Evolutionary conservation across 2,888 invertebrate species (phyloP), one percentile per base, ranked within the genome.

Genomic region (Andrena camellia): DNA sequence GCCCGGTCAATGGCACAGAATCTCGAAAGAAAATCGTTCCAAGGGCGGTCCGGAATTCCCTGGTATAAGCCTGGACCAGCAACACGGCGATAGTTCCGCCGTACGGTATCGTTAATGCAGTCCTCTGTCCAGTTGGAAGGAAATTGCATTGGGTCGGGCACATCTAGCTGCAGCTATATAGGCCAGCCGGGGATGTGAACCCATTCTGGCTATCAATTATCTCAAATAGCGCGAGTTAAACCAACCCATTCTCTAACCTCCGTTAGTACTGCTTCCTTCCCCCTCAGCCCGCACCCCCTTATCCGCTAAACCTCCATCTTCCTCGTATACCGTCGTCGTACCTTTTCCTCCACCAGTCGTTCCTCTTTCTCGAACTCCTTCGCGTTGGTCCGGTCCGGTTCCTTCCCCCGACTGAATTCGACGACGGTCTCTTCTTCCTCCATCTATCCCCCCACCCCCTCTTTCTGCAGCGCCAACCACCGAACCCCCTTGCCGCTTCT

Each of bases 221-320:
- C 90, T 91, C 90, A 89, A 92, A 92, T 91, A 91, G 92, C 84
- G 88, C 88, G 90, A 90, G 89, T 92, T 91, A 89, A 92, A 88
- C 89, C 89, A 86, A 90, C 86, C 89, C 86, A 90, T 91, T 92
- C 89, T 87, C 89, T 86, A 85, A 88, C 87, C 90, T 90, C 84
- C 85, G 81, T 83, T 82, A 84, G 68, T 84, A 52, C 74, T 62
- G 13, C n/a, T 52, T 62, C 59, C 60, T 54, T 31, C 59, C 31
- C 50, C 33, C 23, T 33, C 3, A 0, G 17, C 42, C 42, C 42
- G 42, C 42, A 17, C 42, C 42, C 42, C 17, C 5, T 13, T 42
- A 42, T 17, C 64, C 67, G 4, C 31, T 29, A 7, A 26, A 5
- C 29, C 60, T 42, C 59, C 48, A 59, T 54, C 33, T 59, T 48